phyloP scores from a whole-genome alignment of 2,113 vertebrate species.

The Callospermophilus lateralis region DNA sequence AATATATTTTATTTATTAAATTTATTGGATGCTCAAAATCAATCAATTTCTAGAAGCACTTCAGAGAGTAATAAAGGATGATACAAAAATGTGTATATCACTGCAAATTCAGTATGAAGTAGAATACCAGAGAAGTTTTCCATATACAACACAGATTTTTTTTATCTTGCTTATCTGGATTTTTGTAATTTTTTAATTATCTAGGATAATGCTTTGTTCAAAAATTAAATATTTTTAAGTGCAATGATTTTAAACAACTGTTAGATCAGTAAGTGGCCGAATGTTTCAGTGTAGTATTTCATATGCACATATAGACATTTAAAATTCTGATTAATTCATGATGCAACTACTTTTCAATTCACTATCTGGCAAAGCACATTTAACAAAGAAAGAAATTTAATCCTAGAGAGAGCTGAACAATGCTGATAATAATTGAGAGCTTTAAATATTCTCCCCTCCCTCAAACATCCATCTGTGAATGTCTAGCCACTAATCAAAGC shows the following conservation, averaged over 20 bases:
- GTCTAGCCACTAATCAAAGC: background rate
- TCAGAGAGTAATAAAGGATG: conserved; percentile 61
- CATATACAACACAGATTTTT: background rate
- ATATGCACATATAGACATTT: background rate
- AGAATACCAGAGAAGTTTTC: background rate
- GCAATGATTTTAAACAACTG: background rate
- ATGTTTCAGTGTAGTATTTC: background rate
- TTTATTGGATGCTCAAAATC: conserved; percentile 64
- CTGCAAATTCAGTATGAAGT: background rate
- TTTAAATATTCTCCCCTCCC: background rate
- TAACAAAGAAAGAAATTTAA: background rate
- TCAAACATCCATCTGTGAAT: conserved; percentile 25
- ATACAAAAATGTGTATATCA: conserved; percentile 24
- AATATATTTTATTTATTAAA: conserved; percentile 76
- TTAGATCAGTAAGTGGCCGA: background rate
- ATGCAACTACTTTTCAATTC: background rate
- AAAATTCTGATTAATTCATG: conserved; percentile 50
- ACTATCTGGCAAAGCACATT: background rate
- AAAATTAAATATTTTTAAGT: background rate
- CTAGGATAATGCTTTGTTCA: background rate
- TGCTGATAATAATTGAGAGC: background rate
- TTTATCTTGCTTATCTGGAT: background rate
- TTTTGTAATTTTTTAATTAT: conserved; percentile 36
- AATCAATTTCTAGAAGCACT: conserved; percentile 58
- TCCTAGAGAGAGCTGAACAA: background rate